Evolutionary conservation across 2,888 invertebrate species (phyloP).

Genomic region (Lepetodrilus schrolli): DNA sequence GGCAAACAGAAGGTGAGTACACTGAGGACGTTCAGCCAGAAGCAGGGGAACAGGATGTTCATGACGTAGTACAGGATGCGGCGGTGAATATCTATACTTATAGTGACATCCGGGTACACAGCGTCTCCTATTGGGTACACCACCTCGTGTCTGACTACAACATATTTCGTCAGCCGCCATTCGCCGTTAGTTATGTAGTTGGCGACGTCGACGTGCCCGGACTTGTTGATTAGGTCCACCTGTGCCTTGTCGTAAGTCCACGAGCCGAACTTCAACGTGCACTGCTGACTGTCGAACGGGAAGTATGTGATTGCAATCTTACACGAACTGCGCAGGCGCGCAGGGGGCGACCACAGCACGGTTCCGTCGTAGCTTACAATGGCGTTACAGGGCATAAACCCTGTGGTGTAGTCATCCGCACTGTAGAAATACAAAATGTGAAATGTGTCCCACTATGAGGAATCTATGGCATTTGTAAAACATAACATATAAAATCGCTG

Average conservation of each 20-base stretch:
- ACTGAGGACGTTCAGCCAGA: constrained; percentile 76
- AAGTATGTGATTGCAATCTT: constrained; percentile 76
- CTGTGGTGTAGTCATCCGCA: constrained; percentile 78
- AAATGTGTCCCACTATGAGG: no score
- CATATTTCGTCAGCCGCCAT: constrained; percentile 65
- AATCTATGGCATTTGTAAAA: no score
- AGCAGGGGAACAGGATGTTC: constrained; percentile 76
- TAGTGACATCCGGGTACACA: constrained; percentile 75
- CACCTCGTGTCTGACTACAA: constrained; percentile 64
- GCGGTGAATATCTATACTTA: constrained; percentile 76
- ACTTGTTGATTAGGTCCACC: constrained; percentile 74
- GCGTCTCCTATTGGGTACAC: constrained; percentile 67
- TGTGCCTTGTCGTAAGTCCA: constrained; percentile 73
- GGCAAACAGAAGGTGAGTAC: constrained; percentile 76
- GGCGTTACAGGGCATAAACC: constrained; percentile 78
- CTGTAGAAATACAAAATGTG: no score
- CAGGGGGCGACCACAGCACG: constrained; percentile 79
- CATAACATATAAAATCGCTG: no score
- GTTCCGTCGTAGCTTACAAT: constrained; percentile 77
- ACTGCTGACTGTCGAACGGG: constrained; percentile 73
- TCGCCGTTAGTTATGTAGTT: constrained; percentile 72
- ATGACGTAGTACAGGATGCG: constrained; percentile 75
- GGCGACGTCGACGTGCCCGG: constrained; percentile 65
- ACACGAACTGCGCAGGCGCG: constrained; percentile 78
- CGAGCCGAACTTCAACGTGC: constrained; percentile 72